These are phyloP conservation scores for Petrolisthes cinctipes DNA, from an alignment of 2,888 invertebrate genomes.

Conservation along the genomic window DNA sequence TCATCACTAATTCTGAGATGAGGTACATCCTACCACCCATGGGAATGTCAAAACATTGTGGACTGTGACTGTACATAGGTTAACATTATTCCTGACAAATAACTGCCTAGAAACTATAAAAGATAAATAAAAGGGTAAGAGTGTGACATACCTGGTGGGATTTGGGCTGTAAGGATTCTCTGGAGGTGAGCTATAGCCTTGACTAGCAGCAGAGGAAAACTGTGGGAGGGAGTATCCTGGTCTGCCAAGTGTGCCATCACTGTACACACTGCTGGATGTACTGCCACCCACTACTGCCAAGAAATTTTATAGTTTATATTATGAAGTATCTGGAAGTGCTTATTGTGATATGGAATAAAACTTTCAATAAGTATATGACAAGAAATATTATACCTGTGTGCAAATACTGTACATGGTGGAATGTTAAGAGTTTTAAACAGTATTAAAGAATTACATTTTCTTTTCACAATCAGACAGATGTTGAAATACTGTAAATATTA, in stretches of 20 bases:
- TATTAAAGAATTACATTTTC: too few species aligned
- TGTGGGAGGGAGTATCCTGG: conserved; percentile 56
- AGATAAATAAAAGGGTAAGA: neutral
- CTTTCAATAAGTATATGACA: too few species aligned
- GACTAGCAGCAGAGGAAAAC: conserved; percentile 49
- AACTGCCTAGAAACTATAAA: neutral
- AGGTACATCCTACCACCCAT: too few species aligned
- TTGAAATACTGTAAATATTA: too few species aligned
- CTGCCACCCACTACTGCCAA: conserved; percentile 62
- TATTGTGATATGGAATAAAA: too few species aligned
- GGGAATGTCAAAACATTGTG: neutral
- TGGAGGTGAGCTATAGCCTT: conserved; percentile 54
- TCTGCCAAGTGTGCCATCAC: conserved; percentile 62
- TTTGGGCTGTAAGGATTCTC: conserved; percentile 61
- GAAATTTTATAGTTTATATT: too few species aligned
- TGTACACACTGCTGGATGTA: conserved; percentile 64
- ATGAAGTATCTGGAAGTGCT: too few species aligned
- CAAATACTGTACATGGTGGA: too few species aligned
- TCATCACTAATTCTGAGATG: too few species aligned
- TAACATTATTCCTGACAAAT: neutral
- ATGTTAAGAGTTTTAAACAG: too few species aligned
- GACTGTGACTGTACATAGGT: neutral
- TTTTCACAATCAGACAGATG: too few species aligned
- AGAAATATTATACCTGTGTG: too few species aligned
- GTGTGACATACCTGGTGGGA: conserved; percentile 42